A percentile compares a stretch with the other conserved stretches of the same genome.
Evolutionary conservation across 2,113 vertebrate genomes (phyloP).

Genomic region (Salvelinus alpinus): DNA sequence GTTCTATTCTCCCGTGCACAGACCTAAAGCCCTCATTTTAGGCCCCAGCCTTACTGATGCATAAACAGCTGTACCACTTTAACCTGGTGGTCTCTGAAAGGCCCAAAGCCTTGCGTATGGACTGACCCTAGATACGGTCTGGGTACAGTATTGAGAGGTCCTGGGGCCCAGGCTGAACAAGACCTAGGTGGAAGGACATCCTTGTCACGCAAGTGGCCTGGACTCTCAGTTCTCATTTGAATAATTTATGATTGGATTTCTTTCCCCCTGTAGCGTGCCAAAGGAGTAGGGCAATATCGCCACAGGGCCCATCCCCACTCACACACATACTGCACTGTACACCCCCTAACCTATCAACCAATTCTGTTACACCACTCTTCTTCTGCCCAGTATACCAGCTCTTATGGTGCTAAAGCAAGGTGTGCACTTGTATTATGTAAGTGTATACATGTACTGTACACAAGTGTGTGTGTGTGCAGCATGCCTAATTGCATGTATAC

Average conservation of each 20-base stretch:
- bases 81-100: background rate
- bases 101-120: background rate
- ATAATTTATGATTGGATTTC: background rate
- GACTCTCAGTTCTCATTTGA: constrained; percentile 4
- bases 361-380: background rate
- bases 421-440: constrained; percentile 5
- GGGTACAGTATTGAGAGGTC: background rate
- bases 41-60: too few species aligned
- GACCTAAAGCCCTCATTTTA: too few species aligned
- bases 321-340: too few species aligned
- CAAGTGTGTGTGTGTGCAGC: background rate
- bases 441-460: background rate
- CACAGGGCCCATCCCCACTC: too few species aligned
- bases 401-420: background rate
- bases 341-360: background rate
- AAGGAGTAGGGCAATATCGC: too few species aligned
- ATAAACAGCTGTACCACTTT: background rate
- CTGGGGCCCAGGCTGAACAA: background rate
- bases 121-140: background rate
- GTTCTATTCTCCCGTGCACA: too few species aligned
- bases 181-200: background rate
- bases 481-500: constrained; percentile 9
- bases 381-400: background rate
- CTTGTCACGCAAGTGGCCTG: background rate
- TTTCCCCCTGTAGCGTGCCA: background rate